phyloP scores from a whole-genome alignment of 2,888 invertebrate species.

The Cerastis leucographa region DNA sequence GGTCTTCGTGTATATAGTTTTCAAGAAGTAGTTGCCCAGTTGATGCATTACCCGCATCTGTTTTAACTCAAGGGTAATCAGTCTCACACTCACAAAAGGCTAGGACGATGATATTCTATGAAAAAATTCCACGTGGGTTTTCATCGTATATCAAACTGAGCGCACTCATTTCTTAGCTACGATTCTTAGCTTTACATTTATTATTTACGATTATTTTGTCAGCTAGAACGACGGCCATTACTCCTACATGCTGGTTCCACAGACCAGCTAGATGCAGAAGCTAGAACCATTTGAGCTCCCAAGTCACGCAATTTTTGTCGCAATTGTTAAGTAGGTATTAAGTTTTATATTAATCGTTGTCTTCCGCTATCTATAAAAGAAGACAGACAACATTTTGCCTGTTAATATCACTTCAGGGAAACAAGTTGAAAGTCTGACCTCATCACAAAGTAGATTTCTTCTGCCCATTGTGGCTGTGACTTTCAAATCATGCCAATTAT shows the following conservation, averaged over 20 bases:
- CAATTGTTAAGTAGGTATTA: no score
- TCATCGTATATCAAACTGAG: slow-evolving; percentile 45
- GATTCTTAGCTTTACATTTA: slow-evolving; percentile 48
- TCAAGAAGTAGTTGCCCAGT: not conserved
- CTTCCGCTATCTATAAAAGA: no score
- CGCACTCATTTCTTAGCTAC: slow-evolving; percentile 45
- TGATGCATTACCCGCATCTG: not conserved
- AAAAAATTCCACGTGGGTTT: slow-evolving; percentile 40
- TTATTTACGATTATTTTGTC: slow-evolving; percentile 67
- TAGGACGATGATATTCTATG: slow-evolving; percentile 1
- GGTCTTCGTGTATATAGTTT: not conserved
- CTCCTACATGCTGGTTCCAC: slow-evolving; percentile 47
- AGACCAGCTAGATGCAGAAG: slow-evolving; percentile 24
- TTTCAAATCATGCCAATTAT: no score
- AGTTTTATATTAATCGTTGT: no score
- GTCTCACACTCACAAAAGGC: not conserved
- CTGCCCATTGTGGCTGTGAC: not conserved
- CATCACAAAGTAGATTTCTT: not conserved
- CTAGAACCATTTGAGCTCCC: no score
- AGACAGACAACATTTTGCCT: not conserved
- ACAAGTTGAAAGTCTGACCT: not conserved
- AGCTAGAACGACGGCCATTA: slow-evolving; percentile 51
- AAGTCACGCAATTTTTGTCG: no score
- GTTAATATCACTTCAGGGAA: not conserved
- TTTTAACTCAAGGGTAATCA: not conserved